Evolutionary conservation across 2,113 vertebrate species (phyloP), one percentile per base, ranked within the genome.

Genomic region (Haemorhous mexicanus): DNA sequence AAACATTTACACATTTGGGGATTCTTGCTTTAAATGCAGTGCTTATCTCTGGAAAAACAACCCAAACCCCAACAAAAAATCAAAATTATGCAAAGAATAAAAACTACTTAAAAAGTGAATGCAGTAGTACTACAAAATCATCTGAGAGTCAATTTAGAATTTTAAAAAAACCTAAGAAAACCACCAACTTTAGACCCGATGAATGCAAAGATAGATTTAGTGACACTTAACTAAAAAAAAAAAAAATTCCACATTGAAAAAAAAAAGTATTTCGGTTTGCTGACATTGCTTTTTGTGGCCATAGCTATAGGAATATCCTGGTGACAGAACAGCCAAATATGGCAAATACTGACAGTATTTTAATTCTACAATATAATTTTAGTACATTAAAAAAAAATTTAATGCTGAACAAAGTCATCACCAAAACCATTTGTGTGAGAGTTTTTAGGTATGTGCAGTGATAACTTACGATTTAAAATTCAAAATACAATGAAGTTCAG

Each of bases 101-200:
- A 63, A 77, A 61, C 90, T 96, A 96, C 69, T 47, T 94, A 93
- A 97, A 96, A 92, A 97, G 91, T 97, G 94, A 97, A 95, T 91
- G 97, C 97, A 98, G 97, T 97, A 98, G 96, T 97, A 98, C 96
- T 96, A 96, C 84, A 93, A 96, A 96, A 91, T 97, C 94, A 96
- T 93, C 89, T 97, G 93, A 94, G 86, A 96, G 88, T 93, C 23
- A 44, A 72, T 94, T 96, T 89, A 75, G 83, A 93, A 73, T 84
- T 87, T 22, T 63, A 73, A 78, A 79, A 4, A 72, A 46, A 33
- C 12, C 0, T 2, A 73, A 77, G 30, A 77, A 12, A 43, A 59
- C n/a, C 16, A 49, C 3, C 19, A 74, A 77, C 97, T 96, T 98
- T 73, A 97, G 98, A 98, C 98, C 98, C 97, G 72, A 67, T 96